These are phyloP conservation scores for Cranoglanis bouderius DNA, from an alignment of 2,113 vertebrate genomes.

Conservation along the genomic window DNA sequence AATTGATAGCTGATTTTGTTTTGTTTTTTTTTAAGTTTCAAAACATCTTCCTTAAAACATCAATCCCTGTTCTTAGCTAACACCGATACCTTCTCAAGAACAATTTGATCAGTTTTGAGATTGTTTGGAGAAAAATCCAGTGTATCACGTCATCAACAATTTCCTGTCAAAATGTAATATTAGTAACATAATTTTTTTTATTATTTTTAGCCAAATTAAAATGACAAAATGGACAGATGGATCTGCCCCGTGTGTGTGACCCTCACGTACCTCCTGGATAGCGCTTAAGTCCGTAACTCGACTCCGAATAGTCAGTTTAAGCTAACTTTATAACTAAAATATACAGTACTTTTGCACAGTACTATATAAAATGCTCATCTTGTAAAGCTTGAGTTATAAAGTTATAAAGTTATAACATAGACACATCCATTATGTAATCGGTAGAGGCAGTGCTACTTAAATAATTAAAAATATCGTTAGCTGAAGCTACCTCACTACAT, in stretches of 20 bases:
- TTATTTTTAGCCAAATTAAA: not conserved
- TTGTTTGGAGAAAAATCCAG: not conserved
- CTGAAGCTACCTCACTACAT: too few relatives aligned
- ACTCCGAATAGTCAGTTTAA: not conserved
- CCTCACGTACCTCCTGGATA: not conserved
- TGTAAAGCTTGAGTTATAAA: too few relatives aligned
- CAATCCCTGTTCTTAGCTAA: not conserved
- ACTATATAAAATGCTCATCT: too few relatives aligned
- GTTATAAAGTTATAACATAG: too few relatives aligned
- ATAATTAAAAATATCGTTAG: too few relatives aligned
- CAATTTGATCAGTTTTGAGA: not conserved
- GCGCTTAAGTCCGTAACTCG: not conserved
- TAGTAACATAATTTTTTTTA: not conserved
- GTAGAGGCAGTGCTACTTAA: too few relatives aligned
- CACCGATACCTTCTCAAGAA: not conserved
- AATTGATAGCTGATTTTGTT: too few relatives aligned
- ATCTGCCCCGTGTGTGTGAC: too few relatives aligned
- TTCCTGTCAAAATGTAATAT: too few relatives aligned
- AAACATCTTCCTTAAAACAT: not conserved
- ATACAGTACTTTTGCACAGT: too few relatives aligned
- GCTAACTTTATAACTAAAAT: too few relatives aligned
- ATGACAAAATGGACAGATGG: not conserved
- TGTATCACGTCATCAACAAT: not conserved
- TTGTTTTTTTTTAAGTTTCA: not conserved
- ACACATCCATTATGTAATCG: too few relatives aligned